A percentile compares a stretch with the other conserved stretches of the same genome.
Evolutionary conservation across 2,888 invertebrate species (phyloP).

Genomic region (Orthonychiurus folsomi): DNA sequence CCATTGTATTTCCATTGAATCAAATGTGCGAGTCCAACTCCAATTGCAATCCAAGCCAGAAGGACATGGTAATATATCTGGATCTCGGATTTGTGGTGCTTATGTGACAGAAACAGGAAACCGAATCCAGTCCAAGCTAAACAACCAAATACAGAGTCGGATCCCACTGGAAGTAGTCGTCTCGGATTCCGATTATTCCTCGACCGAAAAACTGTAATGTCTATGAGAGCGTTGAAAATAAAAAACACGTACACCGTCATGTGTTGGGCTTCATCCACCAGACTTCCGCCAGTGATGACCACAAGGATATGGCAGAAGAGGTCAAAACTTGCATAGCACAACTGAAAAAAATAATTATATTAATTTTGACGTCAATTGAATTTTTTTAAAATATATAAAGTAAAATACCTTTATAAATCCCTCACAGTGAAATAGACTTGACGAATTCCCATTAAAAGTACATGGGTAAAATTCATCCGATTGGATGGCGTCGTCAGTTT

Average conservation of each 20-base stretch:
- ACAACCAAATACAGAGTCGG: background rate
- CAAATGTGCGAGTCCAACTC: background rate
- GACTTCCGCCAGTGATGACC: background rate
- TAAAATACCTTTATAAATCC: background rate
- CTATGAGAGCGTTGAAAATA: background rate
- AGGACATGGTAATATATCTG: background rate
- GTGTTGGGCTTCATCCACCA: background rate
- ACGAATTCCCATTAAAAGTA: background rate
- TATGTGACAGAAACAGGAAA: background rate
- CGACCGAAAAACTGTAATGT: background rate
- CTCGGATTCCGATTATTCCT: background rate
- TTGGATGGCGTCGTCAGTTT: background rate
- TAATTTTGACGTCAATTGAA: no score
- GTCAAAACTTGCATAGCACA: background rate
- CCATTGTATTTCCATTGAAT: background rate
- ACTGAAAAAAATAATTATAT: no score
- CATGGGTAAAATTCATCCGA: background rate
- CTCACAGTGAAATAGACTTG: background rate
- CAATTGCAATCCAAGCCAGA: background rate
- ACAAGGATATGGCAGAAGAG: background rate
- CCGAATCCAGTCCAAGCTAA: background rate
- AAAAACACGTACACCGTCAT: background rate
- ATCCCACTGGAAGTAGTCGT: background rate
- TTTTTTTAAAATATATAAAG: no score
- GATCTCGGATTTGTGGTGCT: background rate